These are phyloP conservation scores for Drosophila sechellia DNA, from an alignment of 1,140 invertebrate species.

Conservation along the genomic window DNA sequence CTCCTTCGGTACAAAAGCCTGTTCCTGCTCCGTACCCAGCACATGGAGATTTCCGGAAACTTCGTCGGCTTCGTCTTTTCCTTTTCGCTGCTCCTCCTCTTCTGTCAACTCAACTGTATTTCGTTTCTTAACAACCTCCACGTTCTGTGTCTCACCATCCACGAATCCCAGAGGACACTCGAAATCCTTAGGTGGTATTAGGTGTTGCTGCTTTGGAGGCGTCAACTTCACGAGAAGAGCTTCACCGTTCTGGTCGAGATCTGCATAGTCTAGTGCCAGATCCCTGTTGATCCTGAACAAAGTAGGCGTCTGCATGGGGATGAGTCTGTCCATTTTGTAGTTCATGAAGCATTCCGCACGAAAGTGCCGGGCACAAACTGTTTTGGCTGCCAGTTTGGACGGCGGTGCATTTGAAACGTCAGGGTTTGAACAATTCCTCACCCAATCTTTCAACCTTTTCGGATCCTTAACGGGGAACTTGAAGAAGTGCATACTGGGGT, in stretches of 20 bases:
- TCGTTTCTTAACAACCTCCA: neutral
- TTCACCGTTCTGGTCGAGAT: conserved; percentile 49
- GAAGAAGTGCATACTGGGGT: conserved; percentile 85
- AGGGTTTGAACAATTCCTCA: conserved; percentile 69
- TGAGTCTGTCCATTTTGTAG: conserved; percentile 72
- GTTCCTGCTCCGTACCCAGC: neutral
- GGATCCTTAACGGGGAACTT: conserved; percentile 85
- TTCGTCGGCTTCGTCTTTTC: neutral
- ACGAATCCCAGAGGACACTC: conserved; percentile 54
- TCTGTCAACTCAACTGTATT: neutral
- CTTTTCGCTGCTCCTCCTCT: neutral
- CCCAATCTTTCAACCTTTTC: conserved; percentile 82
- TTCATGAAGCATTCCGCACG: conserved; percentile 85
- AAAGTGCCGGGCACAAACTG: conserved; percentile 85
- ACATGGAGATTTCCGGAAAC: neutral
- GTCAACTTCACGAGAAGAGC: conserved; percentile 48
- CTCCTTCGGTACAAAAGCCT: neutral
- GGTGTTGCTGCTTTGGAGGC: conserved; percentile 40
- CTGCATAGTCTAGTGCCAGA: conserved; percentile 55
- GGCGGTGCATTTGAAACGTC: conserved; percentile 75
- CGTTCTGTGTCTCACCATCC: neutral
- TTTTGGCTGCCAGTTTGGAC: conserved; percentile 83
- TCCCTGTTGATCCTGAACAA: conserved; percentile 45
- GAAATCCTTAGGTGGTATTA: conserved; percentile 57
- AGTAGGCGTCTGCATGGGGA: conserved; percentile 58